Percentiles rank a stretch among this genome's conserved stretches.
Conservation (phyloP, 2,797 vertebrate species). For the Loris lydekkerianus region DNA sequence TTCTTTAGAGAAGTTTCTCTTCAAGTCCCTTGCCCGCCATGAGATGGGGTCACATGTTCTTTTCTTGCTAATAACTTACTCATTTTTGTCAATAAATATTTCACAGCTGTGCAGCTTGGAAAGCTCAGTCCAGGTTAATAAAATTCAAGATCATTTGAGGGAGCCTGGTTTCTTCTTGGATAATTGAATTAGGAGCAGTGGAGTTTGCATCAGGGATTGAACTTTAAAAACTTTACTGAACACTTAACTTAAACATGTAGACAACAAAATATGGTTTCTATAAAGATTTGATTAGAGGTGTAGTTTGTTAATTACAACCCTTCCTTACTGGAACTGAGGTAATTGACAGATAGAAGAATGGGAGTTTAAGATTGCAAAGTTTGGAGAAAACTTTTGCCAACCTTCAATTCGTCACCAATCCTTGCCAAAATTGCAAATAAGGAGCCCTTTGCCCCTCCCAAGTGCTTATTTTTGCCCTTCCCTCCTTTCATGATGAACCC, state of each 20-base stretch:
- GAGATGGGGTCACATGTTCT: too few relatives aligned
- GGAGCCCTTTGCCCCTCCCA: neutral
- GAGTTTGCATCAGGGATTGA: constrained; percentile 27
- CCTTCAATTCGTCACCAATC: neutral
- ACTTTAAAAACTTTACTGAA: constrained; percentile 26
- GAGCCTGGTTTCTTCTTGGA: neutral
- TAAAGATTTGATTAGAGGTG: neutral
- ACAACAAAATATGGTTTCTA: neutral
- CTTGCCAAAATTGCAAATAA: neutral
- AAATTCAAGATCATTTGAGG: neutral
- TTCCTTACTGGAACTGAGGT: neutral
- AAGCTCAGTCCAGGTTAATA: neutral
- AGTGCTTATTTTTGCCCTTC: neutral
- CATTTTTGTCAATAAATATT: neutral
- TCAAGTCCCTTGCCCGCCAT: too few relatives aligned
- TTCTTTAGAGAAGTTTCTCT: too few relatives aligned
- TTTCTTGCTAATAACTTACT: neutral
- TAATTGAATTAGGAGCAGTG: neutral
- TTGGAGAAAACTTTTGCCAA: neutral
- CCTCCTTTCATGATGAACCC: neutral
- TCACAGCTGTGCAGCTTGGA: neutral
- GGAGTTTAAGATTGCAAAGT: neutral
- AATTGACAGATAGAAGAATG: neutral
- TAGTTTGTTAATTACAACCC: neutral
- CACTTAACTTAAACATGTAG: neutral